Base-by-base conservation (phyloP, 1,140 invertebrate species). In the Sminthurides bifidus region DNA sequence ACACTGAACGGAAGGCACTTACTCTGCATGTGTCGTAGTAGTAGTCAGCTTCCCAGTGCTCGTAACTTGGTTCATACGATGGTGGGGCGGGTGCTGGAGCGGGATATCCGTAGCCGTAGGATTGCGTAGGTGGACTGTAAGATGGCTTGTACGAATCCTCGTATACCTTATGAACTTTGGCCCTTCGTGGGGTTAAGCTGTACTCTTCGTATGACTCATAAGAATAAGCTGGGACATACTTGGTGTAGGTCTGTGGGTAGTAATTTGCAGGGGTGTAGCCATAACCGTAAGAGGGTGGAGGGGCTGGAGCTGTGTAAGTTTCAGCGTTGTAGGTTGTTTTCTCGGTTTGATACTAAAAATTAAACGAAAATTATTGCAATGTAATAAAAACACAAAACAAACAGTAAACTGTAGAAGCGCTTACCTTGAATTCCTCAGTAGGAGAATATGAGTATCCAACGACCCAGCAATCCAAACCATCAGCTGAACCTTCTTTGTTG, bases 31-130 rank as follows among this genome's bases (percentile, higher is more conserved):
- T 56, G 43, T 64, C 62, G 26, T 55, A 64, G 41, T 59, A 64
- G 40, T 64, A 64, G n/a, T 64, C 62, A n/a, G 62, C 62, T 41
- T 64, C 62, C 62, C 62, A 64, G 17, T 41, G 53, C 14, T 64
- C 58, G 12, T 17, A 33, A 19, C 3, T 15, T 21, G 59, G 50
- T 21, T 56, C 33, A 23, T 49, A 59, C 6, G 38, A 14, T 55
- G 41, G 35, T 17, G 27, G 29, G 24, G 53, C 12, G n/a, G 40
- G 12, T 8, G 21, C 6, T 48, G 53, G 29, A 8, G 52, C 23
- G 21, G 41, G 4, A 15, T 26, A 41, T 15, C 38, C 46, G 53
- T 61, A 58, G 27, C 52, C 56, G 23, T 54, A 52, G n/a, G 37
- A 23, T 27, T 21, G 26, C 24, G 38, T 14, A 29, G 31, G 49